Evolutionary conservation across 1,140 invertebrate genomes (phyloP).

Genomic region (Hypsibius dujardini): DNA sequence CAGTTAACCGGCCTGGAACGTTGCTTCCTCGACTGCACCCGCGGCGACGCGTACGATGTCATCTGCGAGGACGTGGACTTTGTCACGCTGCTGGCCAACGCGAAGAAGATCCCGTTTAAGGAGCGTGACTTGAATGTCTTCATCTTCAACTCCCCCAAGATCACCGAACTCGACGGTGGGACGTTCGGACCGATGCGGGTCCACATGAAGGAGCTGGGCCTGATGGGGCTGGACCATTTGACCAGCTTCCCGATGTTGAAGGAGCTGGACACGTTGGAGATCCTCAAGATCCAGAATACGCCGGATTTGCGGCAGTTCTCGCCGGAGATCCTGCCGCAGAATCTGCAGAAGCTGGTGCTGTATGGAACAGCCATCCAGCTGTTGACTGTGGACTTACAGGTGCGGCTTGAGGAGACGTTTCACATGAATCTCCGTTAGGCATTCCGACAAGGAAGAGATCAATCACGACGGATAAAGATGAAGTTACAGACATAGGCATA

Average conservation of each 20-base stretch:
- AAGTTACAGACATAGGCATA: too few species aligned
- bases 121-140: not conserved
- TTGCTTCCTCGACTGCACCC: not conserved
- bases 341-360: not conserved
- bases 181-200: not conserved
- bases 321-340: not conserved
- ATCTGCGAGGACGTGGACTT: not conserved
- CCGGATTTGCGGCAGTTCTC: not conserved
- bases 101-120: not conserved
- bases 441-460: too few species aligned
- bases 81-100: not conserved
- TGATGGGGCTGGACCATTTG: not conserved
- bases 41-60: not conserved
- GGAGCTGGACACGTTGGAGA: not conserved
- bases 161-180: not conserved
- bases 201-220: not conserved
- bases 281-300: not conserved
- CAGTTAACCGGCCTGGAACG: too few species aligned
- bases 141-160: not conserved
- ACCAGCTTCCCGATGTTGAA: not conserved
- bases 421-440: too few species aligned
- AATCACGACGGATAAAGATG: too few species aligned
- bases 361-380: not conserved
- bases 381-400: not conserved
- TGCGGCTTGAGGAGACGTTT: too few species aligned